Percentiles rank a stretch among this genome's conserved stretches.
Conservation (phyloP, 2,113 vertebrate genomes). For the Panthera leo region DNA sequence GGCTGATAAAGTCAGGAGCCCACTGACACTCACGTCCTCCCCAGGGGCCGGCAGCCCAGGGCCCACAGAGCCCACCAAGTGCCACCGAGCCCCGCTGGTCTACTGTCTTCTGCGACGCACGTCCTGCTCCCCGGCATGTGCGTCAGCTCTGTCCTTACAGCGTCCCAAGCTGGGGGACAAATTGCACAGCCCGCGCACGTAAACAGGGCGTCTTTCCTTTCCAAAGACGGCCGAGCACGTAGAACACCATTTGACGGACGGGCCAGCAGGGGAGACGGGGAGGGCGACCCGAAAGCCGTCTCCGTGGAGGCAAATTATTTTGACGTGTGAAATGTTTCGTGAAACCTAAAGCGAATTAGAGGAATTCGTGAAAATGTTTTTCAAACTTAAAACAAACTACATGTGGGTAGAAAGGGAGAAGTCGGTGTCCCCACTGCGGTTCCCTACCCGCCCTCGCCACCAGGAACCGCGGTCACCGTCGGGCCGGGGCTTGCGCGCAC, state of each 20-base stretch:
- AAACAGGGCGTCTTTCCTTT: background rate
- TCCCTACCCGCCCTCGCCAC: accelerated
- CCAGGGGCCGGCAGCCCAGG: background rate
- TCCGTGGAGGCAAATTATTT: background rate
- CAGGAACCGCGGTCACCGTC: accelerated
- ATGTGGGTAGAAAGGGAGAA: background rate
- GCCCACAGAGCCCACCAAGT: too few relatives aligned
- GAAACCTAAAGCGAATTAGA: background rate
- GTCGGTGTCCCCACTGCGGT: accelerated
- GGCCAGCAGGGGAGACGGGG: too few relatives aligned
- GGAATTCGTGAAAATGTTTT: background rate
- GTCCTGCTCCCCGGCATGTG: accelerated
- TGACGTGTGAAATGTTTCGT: background rate
- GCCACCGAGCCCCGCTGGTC: background rate
- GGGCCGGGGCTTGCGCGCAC: accelerated
- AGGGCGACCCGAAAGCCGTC: accelerated
- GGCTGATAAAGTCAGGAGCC: background rate
- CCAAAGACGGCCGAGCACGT: too few relatives aligned
- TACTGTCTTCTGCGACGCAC: accelerated
- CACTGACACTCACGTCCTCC: background rate
- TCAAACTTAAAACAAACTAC: background rate
- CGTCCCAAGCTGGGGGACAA: background rate
- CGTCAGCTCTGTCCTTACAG: background rate
- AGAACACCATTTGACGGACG: too few relatives aligned
- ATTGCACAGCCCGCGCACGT: too few relatives aligned